Base-by-base conservation (phyloP, 2,797 vertebrate species). In the Anabas testudineus region DNA sequence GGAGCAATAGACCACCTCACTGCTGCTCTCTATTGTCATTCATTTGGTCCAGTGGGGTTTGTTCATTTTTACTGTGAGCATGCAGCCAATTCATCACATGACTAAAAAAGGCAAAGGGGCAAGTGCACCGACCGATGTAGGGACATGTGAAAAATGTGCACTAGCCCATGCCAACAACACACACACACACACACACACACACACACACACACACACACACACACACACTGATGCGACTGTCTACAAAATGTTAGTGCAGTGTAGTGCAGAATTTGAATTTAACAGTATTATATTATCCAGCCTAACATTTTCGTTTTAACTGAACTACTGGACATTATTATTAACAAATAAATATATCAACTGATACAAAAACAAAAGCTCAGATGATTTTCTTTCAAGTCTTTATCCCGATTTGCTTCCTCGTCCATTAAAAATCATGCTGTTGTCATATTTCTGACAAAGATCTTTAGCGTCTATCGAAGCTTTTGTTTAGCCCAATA, bases 11-110 rank as follows among this genome's bases (percentile, higher is more conserved):
- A 88, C 90, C 89, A 94, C 90, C 87, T 94, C 83, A 94, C 93
- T 89, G 90, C 90, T 89, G 69, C 88, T 72, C 83, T 90, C 92
- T 72, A 94, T 96, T 96, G 95, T 96, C 90, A 95, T 96, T 95
- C 93, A 94, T 88, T 85, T 73, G 90, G 80, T 90, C 81, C 80
- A 52, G 74, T 62, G 80, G 76, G 86, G 85, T 84, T 92, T 86
- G 85, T 92, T 91, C 67, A 74, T 83, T 84, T 92, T 82, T 75
- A 87, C 81, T 71, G 68, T 18, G 66, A 66, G 63, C 56, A 42
- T 9, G 18, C 58, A 22, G 54, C 19, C 46, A 62, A 74, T 85
- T 26, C 77, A 76, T 75, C 76, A 76, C 67, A 18, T 0, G 21
- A 42, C 34, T 51, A 21, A 63, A 19, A 54, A 37, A 30, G 9